Evolutionary conservation across 2,888 invertebrate genomes (phyloP), one percentile per base, ranked within the genome.

Genomic region (Ephialtes manifestator): DNA sequence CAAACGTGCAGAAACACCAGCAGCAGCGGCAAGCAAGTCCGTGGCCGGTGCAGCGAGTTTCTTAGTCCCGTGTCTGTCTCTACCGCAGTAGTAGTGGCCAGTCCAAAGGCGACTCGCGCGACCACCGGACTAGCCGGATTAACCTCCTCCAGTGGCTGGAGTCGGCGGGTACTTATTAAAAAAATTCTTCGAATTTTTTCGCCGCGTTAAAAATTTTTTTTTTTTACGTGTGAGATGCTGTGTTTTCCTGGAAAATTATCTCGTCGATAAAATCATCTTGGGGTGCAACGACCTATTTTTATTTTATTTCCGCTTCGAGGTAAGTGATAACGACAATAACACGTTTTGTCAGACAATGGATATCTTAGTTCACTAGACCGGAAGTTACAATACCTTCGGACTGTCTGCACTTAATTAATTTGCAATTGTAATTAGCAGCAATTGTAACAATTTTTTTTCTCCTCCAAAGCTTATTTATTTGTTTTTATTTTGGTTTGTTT

Each of bases 31-130:
- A 35, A 35, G 51, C 46, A 31, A 51, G 43, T 18, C 55, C 35
- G 67, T 48, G 71, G 20, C 28, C 75, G 63, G 24, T 58, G 39
- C 79, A 10, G 39, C 65, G 13, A 24, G 65, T 24, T 20, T 74
- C 68, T 51, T 48, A 58, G 13, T 60, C 78, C 48, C 10, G 28
- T 53, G 43, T 43, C 10, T 48, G 71, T 71, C 78, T 63, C 78
- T 63, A 74, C 74, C 75, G 74, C 60, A 28, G 77, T 72, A 76
- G 67, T 53, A 18, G 70, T 75, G 79, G 81, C 71, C 85, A 85
- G 85, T 85, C 53, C 75, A 80, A 80, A 60, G 82, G 79, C 71
- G 82, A 79, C 81, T 82, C 85, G 79, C 79, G 51, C 84, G 78
- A 81, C 81, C 79, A 75, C 67, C 82, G 82, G 85, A 82, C 85